A percentile compares a stretch with the other conserved stretches of the same genome.
Evolutionary conservation across 1,140 invertebrate species (phyloP).

Genomic region (Pararge aegeria): DNA sequence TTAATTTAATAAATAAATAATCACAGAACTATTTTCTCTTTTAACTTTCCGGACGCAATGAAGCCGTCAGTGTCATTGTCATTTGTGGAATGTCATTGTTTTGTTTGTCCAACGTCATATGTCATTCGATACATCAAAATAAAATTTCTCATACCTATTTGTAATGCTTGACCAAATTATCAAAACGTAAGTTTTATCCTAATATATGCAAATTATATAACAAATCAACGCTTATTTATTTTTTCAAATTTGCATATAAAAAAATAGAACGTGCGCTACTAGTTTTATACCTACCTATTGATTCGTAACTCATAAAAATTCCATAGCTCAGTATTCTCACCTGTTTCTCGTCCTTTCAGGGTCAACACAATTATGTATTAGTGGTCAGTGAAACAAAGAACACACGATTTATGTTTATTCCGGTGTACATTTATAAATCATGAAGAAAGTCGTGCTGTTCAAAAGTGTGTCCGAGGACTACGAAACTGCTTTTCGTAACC

Average conservation of each 20-base stretch:
- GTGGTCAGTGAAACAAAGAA: constrained; percentile 36
- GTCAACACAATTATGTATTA: constrained; percentile 45
- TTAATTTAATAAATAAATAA: too few species aligned
- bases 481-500: constrained; percentile 62
- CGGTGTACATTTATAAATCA: constrained; percentile 29
- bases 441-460: constrained; percentile 79
- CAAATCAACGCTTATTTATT: background rate
- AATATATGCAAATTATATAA: background rate
- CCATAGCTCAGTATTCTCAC: constrained; percentile 20
- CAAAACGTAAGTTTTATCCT: background rate
- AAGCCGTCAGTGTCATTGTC: background rate
- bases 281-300: background rate
- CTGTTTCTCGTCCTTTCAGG: constrained; percentile 53
- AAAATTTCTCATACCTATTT: too few species aligned
- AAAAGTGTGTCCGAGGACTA: constrained; percentile 80
- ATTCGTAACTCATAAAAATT: constrained; percentile 9
- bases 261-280: background rate
- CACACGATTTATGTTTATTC: constrained; percentile 25
- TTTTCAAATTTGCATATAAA: background rate
- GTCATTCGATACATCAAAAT: too few species aligned
- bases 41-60: too few species aligned
- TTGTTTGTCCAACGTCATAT: too few species aligned
- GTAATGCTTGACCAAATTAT: background rate
- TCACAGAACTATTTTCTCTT: background rate
- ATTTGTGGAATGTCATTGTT: background rate